phyloP scores from a whole-genome alignment of 1,140 invertebrate genomes.

The Bicyclus anynana region DNA sequence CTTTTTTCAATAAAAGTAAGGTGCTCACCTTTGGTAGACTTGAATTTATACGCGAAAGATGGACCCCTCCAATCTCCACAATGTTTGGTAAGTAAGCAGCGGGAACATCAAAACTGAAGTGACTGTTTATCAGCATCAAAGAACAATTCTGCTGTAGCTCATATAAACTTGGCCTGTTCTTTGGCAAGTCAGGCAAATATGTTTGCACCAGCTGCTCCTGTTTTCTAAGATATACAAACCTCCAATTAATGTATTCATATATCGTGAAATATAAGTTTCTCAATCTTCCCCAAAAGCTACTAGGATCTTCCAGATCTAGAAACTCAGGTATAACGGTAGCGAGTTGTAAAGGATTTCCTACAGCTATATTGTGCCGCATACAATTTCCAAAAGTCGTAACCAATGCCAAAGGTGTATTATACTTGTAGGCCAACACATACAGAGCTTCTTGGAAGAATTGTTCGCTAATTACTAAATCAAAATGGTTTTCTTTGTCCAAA shows the following conservation, averaged over 20 bases:
- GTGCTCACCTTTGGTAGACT: slow-evolving; percentile 49
- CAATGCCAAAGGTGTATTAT: slow-evolving; percentile 74
- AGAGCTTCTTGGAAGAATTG: slow-evolving; percentile 78
- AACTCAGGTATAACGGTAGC: slow-evolving; percentile 71
- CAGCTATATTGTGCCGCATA: slow-evolving; percentile 75
- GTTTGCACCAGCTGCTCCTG: slow-evolving; percentile 60
- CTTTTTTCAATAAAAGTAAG: too few species aligned
- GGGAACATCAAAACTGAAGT: slow-evolving; percentile 65
- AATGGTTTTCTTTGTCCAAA: slow-evolving; percentile 65
- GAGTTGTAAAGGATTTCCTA: slow-evolving; percentile 75
- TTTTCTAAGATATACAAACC: slow-evolving; percentile 47
- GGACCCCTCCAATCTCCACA: slow-evolving; percentile 79
- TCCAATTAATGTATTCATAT: slow-evolving; percentile 59
- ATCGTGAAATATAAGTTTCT: slow-evolving; percentile 55
- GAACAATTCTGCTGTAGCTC: slow-evolving; percentile 72
- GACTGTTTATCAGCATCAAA: slow-evolving; percentile 70
- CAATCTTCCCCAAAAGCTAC: slow-evolving; percentile 56
- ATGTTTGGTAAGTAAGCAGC: slow-evolving; percentile 75
- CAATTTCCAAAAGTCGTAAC: slow-evolving; percentile 77
- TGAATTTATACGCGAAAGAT: slow-evolving; percentile 57
- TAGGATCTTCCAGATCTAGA: slow-evolving; percentile 54
- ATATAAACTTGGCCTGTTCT: slow-evolving; percentile 66
- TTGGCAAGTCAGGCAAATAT: slow-evolving; percentile 46
- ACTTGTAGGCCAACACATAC: slow-evolving; percentile 76
- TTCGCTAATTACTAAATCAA: slow-evolving; percentile 77